Conservation (phyloP, 2,888 invertebrate genomes). For the Stenichneumon culpator region DNA sequence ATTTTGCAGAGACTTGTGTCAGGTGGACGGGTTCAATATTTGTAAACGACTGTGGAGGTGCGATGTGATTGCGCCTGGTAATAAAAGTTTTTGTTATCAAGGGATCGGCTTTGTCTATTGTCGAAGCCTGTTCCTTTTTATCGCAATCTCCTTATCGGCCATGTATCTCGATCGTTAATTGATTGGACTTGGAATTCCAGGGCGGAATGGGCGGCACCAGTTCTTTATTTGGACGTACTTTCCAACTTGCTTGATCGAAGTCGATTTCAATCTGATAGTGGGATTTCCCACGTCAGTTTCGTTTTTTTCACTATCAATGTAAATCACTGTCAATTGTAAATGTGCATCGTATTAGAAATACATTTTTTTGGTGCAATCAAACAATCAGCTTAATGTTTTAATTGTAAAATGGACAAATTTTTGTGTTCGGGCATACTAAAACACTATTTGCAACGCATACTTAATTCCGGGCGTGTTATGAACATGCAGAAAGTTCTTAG, state of each 20-base stretch:
- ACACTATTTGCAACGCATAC: too few relatives aligned
- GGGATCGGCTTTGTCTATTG: conserved; percentile 16
- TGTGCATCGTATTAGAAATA: too few relatives aligned
- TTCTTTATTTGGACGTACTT: not conserved
- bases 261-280: conserved; percentile 4
- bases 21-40: conserved; percentile 30
- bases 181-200: conserved; percentile 37
- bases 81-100: conserved; percentile 43
- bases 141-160: conserved; percentile 54
- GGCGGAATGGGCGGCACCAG: conserved; percentile 5
- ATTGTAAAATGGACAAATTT: not conserved
- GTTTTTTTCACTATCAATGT: not conserved
- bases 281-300: not conserved
- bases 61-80: conserved; percentile 1
- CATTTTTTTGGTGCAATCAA: not conserved
- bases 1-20: conserved; percentile 19
- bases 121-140: conserved; percentile 48
- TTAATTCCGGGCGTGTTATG: not conserved
- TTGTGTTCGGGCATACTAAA: not conserved
- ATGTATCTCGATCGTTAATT: conserved; percentile 50
- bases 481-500: not conserved
- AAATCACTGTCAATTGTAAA: not conserved
- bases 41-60: conserved; percentile 35
- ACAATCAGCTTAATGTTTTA: not conserved
- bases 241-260: not conserved